These are phyloP conservation scores for Mamestra brassicae DNA, from an alignment of 2,888 invertebrate genomes.

Conservation along the genomic window DNA sequence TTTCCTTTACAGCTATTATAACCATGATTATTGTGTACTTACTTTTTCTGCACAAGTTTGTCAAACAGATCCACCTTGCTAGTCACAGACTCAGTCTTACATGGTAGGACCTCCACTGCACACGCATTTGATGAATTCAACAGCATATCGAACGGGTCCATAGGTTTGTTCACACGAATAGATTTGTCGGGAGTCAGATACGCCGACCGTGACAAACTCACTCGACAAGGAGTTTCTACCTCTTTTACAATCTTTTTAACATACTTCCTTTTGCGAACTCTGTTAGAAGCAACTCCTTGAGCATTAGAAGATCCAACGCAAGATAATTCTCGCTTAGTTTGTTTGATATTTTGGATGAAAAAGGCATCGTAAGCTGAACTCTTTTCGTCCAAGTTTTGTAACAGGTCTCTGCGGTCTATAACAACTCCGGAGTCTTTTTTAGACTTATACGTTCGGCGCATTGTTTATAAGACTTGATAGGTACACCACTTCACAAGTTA, in stretches of 20 bases:
- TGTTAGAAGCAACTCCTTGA: slow-evolving; percentile 73
- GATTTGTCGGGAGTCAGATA: slow-evolving; percentile 87
- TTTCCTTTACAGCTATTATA: too few species aligned
- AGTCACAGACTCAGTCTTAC: slow-evolving; percentile 53
- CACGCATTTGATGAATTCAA: slow-evolving; percentile 76
- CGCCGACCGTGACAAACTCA: slow-evolving; percentile 72
- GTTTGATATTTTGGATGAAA: slow-evolving; percentile 87
- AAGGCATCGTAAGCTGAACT: slow-evolving; percentile 84
- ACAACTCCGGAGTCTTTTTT: slow-evolving; percentile 80
- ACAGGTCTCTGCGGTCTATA: slow-evolving; percentile 80
- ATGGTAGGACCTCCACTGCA: slow-evolving; percentile 39
- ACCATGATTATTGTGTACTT: slow-evolving; percentile 49
- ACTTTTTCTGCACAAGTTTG: slow-evolving; percentile 68
- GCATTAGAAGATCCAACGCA: slow-evolving; percentile 76
- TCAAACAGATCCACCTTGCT: slow-evolving; percentile 62
- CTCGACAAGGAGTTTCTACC: slow-evolving; percentile 66
- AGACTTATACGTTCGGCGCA: slow-evolving; percentile 84
- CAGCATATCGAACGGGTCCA: slow-evolving; percentile 85
- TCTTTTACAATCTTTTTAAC: slow-evolving; percentile 84
- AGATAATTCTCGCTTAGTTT: slow-evolving; percentile 85
- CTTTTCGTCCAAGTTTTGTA: slow-evolving; percentile 80
- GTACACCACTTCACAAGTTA: slow-evolving; percentile 16
- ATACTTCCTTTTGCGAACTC: slow-evolving; percentile 85
- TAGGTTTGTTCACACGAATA: slow-evolving; percentile 82
- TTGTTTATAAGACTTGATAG: slow-evolving; percentile 58